Conservation (phyloP, 2,797 vertebrate species). For the Anguilla megastoma region DNA sequence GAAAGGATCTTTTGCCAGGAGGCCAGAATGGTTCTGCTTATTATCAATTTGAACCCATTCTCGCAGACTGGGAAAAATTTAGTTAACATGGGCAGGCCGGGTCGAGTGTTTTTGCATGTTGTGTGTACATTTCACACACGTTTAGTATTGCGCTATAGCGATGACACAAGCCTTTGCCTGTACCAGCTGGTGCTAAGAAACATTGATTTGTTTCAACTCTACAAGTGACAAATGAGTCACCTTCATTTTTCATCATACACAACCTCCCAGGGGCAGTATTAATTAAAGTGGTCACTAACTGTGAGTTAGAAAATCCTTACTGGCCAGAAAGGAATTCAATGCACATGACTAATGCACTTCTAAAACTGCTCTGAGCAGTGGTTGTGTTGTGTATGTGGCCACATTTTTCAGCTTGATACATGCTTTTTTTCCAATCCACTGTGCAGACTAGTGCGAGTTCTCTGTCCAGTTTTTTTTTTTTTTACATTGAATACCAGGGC, state of each 20-base stretch:
- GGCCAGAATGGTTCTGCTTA: background rate
- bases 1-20: background rate
- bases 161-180: background rate
- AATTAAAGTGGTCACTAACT: background rate
- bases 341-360: background rate
- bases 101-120: background rate
- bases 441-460: background rate
- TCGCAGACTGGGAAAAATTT: too few relatives aligned
- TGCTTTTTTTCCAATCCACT: background rate
- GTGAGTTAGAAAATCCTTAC: background rate
- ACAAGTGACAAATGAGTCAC: background rate
- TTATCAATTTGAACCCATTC: background rate
- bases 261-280: background rate
- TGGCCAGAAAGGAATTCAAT: background rate
- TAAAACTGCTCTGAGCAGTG: background rate
- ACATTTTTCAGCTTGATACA: background rate
- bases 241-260: constrained; percentile 3
- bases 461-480: background rate
- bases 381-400: background rate
- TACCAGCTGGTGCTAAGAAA: background rate
- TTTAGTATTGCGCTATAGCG: background rate
- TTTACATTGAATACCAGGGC: background rate
- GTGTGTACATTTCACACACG: background rate
- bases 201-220: background rate
- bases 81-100: background rate